These are phyloP conservation scores for Planiliza haematocheilus DNA, from an alignment of 2,113 vertebrate genomes.

Conservation along the genomic window DNA sequence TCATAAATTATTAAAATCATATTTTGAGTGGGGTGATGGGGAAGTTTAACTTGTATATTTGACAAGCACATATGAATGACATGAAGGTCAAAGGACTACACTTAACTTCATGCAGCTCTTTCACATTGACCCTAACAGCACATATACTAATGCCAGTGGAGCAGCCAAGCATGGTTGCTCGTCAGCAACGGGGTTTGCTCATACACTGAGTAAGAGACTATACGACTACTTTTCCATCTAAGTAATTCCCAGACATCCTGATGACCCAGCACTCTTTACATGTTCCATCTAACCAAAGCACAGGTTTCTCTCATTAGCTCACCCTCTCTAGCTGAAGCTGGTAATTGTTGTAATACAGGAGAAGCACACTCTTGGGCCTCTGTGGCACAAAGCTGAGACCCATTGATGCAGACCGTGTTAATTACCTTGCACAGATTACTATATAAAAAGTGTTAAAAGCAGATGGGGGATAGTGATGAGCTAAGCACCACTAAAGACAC, in stretches of 20 bases:
- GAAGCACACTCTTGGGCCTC: not conserved
- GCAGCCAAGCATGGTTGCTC: too few species aligned
- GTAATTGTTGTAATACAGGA: conserved; percentile 7
- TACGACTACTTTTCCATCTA: not conserved
- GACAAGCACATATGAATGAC: too few species aligned
- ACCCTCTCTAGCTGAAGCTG: not conserved
- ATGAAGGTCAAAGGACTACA: too few species aligned
- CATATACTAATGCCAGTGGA: too few species aligned
- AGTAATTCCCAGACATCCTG: not conserved
- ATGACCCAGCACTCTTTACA: not conserved
- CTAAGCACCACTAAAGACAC: not conserved
- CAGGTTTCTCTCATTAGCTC: conserved; percentile 9
- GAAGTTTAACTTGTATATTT: too few species aligned
- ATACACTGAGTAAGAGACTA: too few species aligned
- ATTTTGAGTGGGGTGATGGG: too few species aligned
- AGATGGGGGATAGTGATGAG: not conserved
- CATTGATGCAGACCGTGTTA: conserved; percentile 9
- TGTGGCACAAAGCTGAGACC: conserved; percentile 1
- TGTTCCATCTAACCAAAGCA: not conserved
- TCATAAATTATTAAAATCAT: too few species aligned
- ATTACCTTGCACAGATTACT: conserved; percentile 16
- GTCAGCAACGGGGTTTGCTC: too few species aligned
- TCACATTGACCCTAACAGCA: too few species aligned
- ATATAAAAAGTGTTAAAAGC: not conserved
- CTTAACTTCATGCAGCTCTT: too few species aligned